Evolutionary conservation across 2,888 invertebrate species (phyloP), one percentile per base, ranked within the genome.

Genomic region (Masnerella sp.): DNA sequence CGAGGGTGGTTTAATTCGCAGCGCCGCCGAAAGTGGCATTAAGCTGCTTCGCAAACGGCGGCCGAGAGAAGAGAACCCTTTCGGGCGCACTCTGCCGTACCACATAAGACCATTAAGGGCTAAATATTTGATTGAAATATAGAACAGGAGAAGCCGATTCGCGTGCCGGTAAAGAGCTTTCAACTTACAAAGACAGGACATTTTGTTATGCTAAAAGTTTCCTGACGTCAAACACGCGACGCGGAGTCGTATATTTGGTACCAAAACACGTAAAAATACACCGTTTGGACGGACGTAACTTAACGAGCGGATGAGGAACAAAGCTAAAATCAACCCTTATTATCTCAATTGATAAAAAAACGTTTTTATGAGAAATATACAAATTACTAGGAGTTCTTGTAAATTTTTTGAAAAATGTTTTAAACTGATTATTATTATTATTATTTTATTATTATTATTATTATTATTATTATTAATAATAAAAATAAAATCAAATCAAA

Each of bases 91-190:
- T 79, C 75, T 76, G 69, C 65, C 77, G 74, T 79, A 74, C 72
- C 73, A 76, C 76, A 75, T 80, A 81, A 81, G 79, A 80, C 81
- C 81, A 83, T 84, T 80, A 81, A 79, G 75, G 76, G 74, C 77
- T 84, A 80, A 83, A 81, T 83, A 83, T 84, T 82, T 81, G 79
- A 85, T 85, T 83, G 83, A 84, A 83, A 82, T 84, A 84, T 83
- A 82, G 80, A 76, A 76, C 80, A 65, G 70, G 54, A 70, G 64
- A 61, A 51, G 72, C 69, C 43, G 65, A 76, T 78, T 84, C 80
- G 82, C 83, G 84, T 83, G 84, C 78, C 77, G 74, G 75, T 76
- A 78, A 81, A 82, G 79, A 82, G 80, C 78, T 74, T 68, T 51
- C 38, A 43, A 68, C 54, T 61, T 65, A 52, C 49, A 51, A 74